Evolutionary conservation across 2,113 vertebrate species (phyloP).

Genomic region (Solea senegalensis): DNA sequence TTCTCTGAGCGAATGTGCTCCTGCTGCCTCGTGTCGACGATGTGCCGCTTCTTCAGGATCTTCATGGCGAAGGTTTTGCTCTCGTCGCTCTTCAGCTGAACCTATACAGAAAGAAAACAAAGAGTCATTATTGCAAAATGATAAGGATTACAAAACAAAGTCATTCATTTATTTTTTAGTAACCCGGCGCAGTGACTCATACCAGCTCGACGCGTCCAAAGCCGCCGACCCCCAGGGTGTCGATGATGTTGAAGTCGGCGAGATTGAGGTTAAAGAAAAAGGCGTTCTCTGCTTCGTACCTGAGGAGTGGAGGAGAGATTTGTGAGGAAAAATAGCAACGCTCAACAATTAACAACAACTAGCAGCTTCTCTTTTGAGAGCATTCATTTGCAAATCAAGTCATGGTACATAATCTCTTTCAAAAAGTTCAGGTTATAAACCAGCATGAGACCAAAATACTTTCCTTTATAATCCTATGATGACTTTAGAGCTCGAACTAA

Average conservation of each 20-base stretch:
- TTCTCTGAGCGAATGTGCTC: constrained; percentile 99
- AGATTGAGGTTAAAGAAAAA: constrained; percentile 85
- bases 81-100: constrained; percentile 97
- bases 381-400: constrained; percentile 68
- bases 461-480: no score
- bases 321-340: constrained; percentile 59
- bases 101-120: constrained; percentile 75
- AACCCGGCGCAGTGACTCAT: constrained; percentile 25
- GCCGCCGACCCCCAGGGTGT: constrained; percentile 96
- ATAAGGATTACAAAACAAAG: neutral
- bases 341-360: constrained; percentile 62
- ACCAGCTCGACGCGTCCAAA: constrained; percentile 86
- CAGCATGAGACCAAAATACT: no score
- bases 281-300: constrained; percentile 89
- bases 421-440: no score
- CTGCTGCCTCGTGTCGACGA: constrained; percentile 96
- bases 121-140: neutral
- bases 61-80: constrained; percentile 98
- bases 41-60: constrained; percentile 98
- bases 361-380: constrained; percentile 47
- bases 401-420: no score
- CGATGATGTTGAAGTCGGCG: constrained; percentile 85
- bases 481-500: no score
- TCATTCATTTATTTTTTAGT: neutral
- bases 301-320: constrained; percentile 72